Conservation (phyloP, 1,140 invertebrate genomes). For the Teleopsis dalmanni region DNA sequence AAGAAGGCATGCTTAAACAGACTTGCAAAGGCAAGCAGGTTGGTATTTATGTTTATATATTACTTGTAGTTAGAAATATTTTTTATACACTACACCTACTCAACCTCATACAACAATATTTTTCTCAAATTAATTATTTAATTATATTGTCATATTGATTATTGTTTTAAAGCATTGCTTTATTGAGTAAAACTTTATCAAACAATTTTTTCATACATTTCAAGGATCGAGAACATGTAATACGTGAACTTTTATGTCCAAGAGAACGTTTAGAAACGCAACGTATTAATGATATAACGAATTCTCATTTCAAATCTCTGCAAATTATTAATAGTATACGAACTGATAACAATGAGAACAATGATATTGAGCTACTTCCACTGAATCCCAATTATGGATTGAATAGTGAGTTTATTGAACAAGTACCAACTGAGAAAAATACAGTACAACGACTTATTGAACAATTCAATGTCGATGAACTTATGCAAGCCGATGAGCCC, state of each 20-base stretch:
- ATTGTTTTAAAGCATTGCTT: too few species aligned
- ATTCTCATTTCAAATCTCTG: conserved; percentile 40
- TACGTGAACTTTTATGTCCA: conserved; percentile 34
- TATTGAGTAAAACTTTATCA: too few species aligned
- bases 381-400: conserved; percentile 12
- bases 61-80: background rate
- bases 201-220: background rate
- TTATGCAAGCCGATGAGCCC: conserved; percentile 32
- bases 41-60: too few species aligned
- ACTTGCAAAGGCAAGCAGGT: conserved; percentile 63
- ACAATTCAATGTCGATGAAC: conserved; percentile 26
- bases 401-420: conserved; percentile 1
- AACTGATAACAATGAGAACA: conserved; percentile 42
- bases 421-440: conserved; percentile 15
- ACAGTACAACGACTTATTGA: conserved; percentile 20
- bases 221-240: conserved; percentile 33
- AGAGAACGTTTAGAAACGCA: conserved; percentile 37
- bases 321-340: conserved; percentile 40
- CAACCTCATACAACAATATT: too few species aligned
- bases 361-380: conserved; percentile 35
- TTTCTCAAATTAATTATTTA: too few species aligned
- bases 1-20: conserved; percentile 67
- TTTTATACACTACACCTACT: too few species aligned
- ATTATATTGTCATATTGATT: too few species aligned
- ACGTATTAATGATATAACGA: conserved; percentile 38